Evolutionary conservation across 2,113 vertebrate genomes (phyloP).

Genomic region (Sinocyclocheilus anophthalmus): DNA sequence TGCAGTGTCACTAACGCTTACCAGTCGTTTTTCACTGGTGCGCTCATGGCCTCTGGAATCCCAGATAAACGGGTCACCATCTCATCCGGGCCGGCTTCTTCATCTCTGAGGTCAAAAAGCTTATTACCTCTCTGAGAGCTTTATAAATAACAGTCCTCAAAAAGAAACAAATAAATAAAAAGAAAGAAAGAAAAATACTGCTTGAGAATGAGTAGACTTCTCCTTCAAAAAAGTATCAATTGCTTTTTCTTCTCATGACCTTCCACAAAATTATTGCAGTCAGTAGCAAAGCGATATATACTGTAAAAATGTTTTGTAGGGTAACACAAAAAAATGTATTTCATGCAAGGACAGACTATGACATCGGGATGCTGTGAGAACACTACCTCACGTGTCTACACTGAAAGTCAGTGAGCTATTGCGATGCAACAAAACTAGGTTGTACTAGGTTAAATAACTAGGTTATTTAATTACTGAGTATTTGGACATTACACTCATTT

Average conservation of each 20-base stretch:
- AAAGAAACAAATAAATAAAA: slow-evolving; percentile 30
- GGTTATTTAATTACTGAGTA: background rate
- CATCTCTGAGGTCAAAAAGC: slow-evolving; percentile 55
- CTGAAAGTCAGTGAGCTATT: background rate
- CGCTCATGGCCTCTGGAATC: slow-evolving; percentile 48
- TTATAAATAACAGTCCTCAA: slow-evolving; percentile 48
- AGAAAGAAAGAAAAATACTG: slow-evolving; percentile 33
- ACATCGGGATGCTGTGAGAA: background rate
- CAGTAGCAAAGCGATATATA: background rate
- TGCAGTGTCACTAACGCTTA: slow-evolving; percentile 14
- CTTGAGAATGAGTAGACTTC: background rate
- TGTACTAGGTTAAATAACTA: no score
- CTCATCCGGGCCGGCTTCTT: slow-evolving; percentile 35
- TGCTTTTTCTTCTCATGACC: slow-evolving; percentile 15
- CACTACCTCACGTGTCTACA: background rate
- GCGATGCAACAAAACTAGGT: no score
- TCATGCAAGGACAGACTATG: background rate
- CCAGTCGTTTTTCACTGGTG: slow-evolving; percentile 43
- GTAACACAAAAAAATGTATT: background rate
- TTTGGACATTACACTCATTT: background rate
- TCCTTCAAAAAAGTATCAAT: background rate
- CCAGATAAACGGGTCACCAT: slow-evolving; percentile 56
- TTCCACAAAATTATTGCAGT: slow-evolving; percentile 23
- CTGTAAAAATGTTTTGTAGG: slow-evolving; percentile 7
- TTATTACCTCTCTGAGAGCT: slow-evolving; percentile 47